A percentile compares a stretch with the other conserved stretches of the same genome.
phyloP scores from a whole-genome alignment of 2,888 invertebrate genomes.

The Monoplex corrugatus region DNA sequence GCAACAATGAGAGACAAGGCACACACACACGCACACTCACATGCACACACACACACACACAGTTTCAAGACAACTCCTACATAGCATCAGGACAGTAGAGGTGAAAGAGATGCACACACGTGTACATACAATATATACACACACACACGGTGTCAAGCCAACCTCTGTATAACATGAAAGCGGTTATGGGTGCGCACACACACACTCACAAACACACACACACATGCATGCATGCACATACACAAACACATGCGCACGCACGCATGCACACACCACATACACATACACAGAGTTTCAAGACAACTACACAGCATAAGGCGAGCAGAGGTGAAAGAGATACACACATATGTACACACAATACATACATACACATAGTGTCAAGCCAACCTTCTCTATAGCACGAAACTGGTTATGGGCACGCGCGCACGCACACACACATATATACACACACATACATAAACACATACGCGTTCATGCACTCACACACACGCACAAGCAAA shows the following conservation, averaged over 20 bases:
- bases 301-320: too few relatives aligned
- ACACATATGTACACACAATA: too few relatives aligned
- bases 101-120: too few relatives aligned
- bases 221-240: not conserved
- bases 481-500: not conserved
- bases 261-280: not conserved
- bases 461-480: not conserved
- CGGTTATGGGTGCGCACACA: not conserved
- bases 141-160: not conserved
- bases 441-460: not conserved
- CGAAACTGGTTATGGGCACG: too few relatives aligned
- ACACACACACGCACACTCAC: not conserved
- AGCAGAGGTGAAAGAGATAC: too few relatives aligned
- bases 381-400: too few relatives aligned
- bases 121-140: not conserved
- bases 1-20: too few relatives aligned
- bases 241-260: not conserved
- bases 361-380: too few relatives aligned
- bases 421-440: slow-evolving; percentile 9
- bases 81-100: too few relatives aligned
- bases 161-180: not conserved
- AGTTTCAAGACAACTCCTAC: not conserved
- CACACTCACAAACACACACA: not conserved
- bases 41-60: not conserved
- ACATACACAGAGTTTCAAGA: too few relatives aligned